phyloP scores from a whole-genome alignment of 2,797 vertebrate genomes.

The Enteromius radiatus region DNA sequence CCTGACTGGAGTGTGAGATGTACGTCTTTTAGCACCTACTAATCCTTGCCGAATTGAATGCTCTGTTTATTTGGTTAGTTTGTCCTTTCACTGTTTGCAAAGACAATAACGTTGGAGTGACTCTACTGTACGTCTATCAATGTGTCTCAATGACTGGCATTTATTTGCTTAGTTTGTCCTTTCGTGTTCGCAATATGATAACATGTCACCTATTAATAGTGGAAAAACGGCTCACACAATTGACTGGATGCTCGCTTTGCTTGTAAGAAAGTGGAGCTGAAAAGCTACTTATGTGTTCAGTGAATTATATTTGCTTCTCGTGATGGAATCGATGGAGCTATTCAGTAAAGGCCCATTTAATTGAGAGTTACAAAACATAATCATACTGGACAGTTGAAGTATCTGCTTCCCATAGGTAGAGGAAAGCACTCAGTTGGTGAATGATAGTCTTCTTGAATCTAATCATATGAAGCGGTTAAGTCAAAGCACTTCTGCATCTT shows the following conservation, averaged over 20 bases:
- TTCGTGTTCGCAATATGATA: background rate
- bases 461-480: constrained; percentile 47
- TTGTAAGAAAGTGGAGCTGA: constrained; percentile 1
- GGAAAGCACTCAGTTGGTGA: constrained; percentile 57
- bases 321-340: constrained; percentile 30
- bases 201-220: background rate
- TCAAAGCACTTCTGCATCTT: constrained; percentile 21
- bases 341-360: constrained; percentile 37
- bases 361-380: constrained; percentile 45
- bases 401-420: constrained; percentile 47
- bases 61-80: background rate
- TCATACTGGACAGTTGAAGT: constrained; percentile 44
- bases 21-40: background rate
- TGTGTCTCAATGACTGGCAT: background rate
- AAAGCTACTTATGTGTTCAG: constrained; percentile 1
- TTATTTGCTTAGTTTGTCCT: constrained; percentile 13
- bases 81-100: constrained; percentile 22
- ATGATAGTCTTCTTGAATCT: constrained; percentile 48
- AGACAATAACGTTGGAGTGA: background rate
- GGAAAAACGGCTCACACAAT: background rate
- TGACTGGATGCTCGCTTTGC: background rate
- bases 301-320: constrained; percentile 24
- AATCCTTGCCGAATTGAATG: constrained; percentile 1
- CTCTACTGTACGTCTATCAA: background rate
- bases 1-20: background rate